A percentile compares a stretch with the other conserved stretches of the same genome.
Evolutionary conservation across 1,140 invertebrate species (phyloP).

Genomic region (Heliconius hermathena): DNA sequence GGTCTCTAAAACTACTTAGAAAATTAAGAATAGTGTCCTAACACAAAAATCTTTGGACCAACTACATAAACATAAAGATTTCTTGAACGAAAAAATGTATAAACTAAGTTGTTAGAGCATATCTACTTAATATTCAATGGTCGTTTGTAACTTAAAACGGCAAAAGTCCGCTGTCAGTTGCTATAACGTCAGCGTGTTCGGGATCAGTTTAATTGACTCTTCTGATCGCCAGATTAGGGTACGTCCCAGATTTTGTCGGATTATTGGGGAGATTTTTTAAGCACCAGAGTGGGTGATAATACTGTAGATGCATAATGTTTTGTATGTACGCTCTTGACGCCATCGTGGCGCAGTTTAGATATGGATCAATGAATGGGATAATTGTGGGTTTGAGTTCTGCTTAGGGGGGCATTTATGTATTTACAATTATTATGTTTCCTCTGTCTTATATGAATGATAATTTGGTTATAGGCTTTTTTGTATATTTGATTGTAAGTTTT

Average conservation of each 20-base stretch:
- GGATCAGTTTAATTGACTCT: conserved; percentile 47
- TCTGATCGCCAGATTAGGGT: conserved; percentile 45
- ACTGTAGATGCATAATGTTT: conserved; percentile 4
- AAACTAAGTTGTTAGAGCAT: neutral
- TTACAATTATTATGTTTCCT: too few relatives aligned
- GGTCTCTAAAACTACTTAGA: too few relatives aligned
- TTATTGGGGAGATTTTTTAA: conserved; percentile 32
- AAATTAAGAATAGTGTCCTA: too few relatives aligned
- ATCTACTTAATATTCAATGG: conserved; percentile 3
- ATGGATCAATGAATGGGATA: neutral
- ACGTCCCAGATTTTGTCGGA: conserved; percentile 31
- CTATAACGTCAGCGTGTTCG: conserved; percentile 27
- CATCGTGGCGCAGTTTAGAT: neutral
- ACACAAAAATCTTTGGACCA: too few relatives aligned
- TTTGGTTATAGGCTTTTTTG: too few relatives aligned
- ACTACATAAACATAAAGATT: neutral
- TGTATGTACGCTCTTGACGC: neutral
- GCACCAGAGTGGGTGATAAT: conserved; percentile 28
- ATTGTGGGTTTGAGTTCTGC: neutral
- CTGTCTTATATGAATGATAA: too few relatives aligned
- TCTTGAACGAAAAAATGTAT: neutral
- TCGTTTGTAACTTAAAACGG: conserved; percentile 10
- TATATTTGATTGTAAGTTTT: too few relatives aligned
- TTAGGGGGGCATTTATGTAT: too few relatives aligned
- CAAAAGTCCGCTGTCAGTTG: conserved; percentile 24